phyloP scores from a whole-genome alignment of 2,888 invertebrate genomes.

The Aphelenchoides bicaudatus region DNA sequence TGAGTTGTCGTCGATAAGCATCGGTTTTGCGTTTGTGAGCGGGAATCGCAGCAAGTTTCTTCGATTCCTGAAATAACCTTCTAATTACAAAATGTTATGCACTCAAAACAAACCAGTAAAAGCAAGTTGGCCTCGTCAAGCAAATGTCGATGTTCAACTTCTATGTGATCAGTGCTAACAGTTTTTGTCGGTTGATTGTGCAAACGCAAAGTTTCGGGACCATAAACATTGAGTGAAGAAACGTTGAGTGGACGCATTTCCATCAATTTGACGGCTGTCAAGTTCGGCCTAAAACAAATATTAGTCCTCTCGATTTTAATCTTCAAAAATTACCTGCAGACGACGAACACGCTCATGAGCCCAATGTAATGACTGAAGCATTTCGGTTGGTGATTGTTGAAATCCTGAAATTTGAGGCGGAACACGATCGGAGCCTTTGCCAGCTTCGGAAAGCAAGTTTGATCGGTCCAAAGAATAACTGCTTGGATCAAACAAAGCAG shows the following conservation, averaged over 20 bases:
- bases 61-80: slow-evolving; percentile 10
- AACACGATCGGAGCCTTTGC: too few species aligned
- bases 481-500: neutral
- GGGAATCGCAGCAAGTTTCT: neutral
- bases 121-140: neutral
- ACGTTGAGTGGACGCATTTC: neutral
- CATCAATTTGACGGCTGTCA: too few species aligned
- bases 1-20: neutral
- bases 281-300: slow-evolving; percentile 6
- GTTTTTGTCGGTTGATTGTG: slow-evolving; percentile 3
- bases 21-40: neutral
- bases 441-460: too few species aligned
- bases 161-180: neutral
- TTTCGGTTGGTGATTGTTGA: slow-evolving; percentile 12
- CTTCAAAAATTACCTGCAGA: slow-evolving; percentile 15
- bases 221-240: slow-evolving; percentile 11
- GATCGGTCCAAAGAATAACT: too few species aligned
- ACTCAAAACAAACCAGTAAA: neutral
- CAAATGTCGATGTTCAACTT: slow-evolving; percentile 3
- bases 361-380: slow-evolving; percentile 25
- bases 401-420: neutral
- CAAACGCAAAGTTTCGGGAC: neutral
- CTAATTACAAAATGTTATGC: neutral
- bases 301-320: slow-evolving; percentile 10
- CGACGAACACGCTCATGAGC: slow-evolving; percentile 27